A percentile compares a stretch with the other conserved stretches of the same genome.
phyloP scores from a whole-genome alignment of 2,797 vertebrate species.

The Helarctos malayanus region DNA sequence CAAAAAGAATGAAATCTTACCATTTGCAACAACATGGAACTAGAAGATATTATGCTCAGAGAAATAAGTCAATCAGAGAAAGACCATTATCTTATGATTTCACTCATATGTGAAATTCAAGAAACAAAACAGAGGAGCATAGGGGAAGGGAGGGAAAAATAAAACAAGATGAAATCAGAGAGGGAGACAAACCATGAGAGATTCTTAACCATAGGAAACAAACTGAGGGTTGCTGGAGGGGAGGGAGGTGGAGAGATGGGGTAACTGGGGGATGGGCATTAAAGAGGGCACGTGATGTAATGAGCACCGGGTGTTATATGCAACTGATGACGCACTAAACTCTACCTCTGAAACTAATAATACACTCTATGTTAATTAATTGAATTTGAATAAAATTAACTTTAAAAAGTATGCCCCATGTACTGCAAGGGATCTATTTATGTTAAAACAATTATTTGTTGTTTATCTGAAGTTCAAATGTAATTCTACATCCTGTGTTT shows the following conservation, averaged over 20 bases:
- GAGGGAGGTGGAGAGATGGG: neutral
- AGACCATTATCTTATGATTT: neutral
- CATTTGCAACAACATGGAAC: neutral
- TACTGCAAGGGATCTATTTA: neutral
- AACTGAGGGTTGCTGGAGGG: neutral
- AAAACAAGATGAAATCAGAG: neutral
- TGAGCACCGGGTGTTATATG: neutral
- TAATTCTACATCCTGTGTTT: slow-evolving; percentile 5
- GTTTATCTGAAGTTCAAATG: slow-evolving; percentile 25
- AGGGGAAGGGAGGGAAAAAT: neutral
- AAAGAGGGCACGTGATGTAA: neutral
- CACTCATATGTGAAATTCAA: neutral
- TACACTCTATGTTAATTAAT: neutral
- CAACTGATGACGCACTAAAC: neutral
- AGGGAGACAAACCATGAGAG: neutral
- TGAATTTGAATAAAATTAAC: neutral
- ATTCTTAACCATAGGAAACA: neutral
- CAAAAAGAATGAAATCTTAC: neutral
- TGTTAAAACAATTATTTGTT: neutral
- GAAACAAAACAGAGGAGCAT: neutral
- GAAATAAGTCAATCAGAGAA: neutral
- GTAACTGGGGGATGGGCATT: neutral
- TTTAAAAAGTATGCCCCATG: neutral
- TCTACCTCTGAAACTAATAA: neutral
- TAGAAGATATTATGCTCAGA: neutral